Base-by-base conservation (phyloP, 2,797 vertebrate genomes). In the Enoplosus armatus region DNA sequence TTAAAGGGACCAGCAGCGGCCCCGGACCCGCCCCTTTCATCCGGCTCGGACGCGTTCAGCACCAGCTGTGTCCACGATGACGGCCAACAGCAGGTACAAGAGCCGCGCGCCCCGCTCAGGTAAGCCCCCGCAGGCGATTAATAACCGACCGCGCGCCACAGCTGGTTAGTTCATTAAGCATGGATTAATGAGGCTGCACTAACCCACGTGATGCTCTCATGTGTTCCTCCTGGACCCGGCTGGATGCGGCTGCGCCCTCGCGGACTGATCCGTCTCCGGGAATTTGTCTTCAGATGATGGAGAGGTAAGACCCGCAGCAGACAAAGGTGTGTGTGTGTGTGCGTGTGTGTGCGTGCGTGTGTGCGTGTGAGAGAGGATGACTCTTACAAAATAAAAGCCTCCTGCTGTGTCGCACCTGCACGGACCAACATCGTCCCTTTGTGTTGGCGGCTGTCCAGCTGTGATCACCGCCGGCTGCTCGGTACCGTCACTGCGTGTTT, bases 41-140 rank as follows among this genome's bases (percentile, higher is more conserved):
- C 9, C 68, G 56, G 71, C 37, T 26, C 9, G 63, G 62, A 76
- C 73, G 33, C 48, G 2, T 37, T 59, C 20, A 31, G 18, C 48
- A 15, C 64, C 35, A n/a, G 27, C 72, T 39, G 74, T 45, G 69
- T 71, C 62, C 80, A 71, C 47, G 80, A 97, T 97, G 97, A 97
- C 96, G 93, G 93, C 95, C 73, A 96, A 82, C 94, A 91, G 94
- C 94, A 95, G 97, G 79, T 96, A 94, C 95, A 96, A 93, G 93
- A 97, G 94, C 95, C 96, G 97, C 82, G 87, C 94, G 92, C 91
- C 90, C 45, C 96, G 95, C 82, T 89, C 97, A 96, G 97, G 97
- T 97, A 93, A 96, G 94, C n/a, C 6, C 39, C 71, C 5, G 48
- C 83, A 66, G 63, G 45, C 64, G 1, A 69, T 43, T 4, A 8